Base-by-base conservation (phyloP, 2,113 vertebrate genomes). In the Seriola rivoliana region DNA sequence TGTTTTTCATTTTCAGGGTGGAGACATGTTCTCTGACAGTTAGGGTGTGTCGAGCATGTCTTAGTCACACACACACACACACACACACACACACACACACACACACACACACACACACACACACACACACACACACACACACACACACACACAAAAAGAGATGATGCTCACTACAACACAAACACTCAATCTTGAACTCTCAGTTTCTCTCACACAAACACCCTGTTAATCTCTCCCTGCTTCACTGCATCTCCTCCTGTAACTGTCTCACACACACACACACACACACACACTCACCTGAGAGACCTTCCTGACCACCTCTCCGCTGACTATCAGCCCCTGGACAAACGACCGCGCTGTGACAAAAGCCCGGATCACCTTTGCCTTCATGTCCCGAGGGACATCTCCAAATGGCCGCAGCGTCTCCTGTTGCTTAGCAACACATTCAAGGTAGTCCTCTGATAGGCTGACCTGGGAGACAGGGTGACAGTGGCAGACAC, bases 391-490 rank as follows among this genome's bases (percentile, higher is more conserved):
- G 82, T 97, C 96, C 10, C 96, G 84, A 0, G 97, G 97, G 72
- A 96, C 89, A 0, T 98, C 97, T 67, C 97, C 97, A 0, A 98
- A 98, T 19, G 97, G 97, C n/a, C 88, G 95, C 79, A 97, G 95
- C 2, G 96, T 95, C 93, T 97, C 97, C 0, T 96, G 96, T 13
- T 97, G 97, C 91, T 98, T 98, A 74, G 96, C 95, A 91, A 97
- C 96, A 86, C 97, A 99, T 92, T 99, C 97, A 88, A 98, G 89
- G 92, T 97, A 98, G 85, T 98, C 97, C 0, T 98, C 97, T 0
- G 96, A 95, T 67, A 97, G 92, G 74, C 79, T 89, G 79, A 88
- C 89, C 93, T 94, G 79, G 44, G 21, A 76, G 2, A 65, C 58
- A 69, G 71, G 46, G 38, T 48, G 72, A 71, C 42, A 34, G 63